Evolutionary conservation across 1,140 invertebrate genomes (phyloP), one percentile per base, ranked within the genome.

Genomic region (Acromyrmex echinatior): DNA sequence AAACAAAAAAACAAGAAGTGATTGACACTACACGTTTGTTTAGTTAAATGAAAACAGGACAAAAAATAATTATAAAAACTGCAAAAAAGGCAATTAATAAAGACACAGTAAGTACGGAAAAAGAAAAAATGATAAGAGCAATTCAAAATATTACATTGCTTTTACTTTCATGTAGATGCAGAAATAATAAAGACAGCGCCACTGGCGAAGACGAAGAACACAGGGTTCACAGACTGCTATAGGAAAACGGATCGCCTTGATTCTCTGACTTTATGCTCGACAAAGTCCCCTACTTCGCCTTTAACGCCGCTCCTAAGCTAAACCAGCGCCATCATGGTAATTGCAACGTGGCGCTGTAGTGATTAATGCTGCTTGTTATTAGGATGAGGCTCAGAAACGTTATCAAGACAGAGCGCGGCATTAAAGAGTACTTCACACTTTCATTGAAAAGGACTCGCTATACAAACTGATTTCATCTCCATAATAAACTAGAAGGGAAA

Each of bases 351-450:
- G 88, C 85, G 74, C 87, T 91, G 79, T 79, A 87, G 88, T 93
- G 92, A 93, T 93, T 93, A 93, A 93, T 92, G 89, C 86, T 80
- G 88, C 91, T 92, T 91, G 88, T 92, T 93, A 92, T 93, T 93
- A 94, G 90, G 89, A 94, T 92, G 90, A 93, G 77, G 86, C 89
- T 86, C 35, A 65, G 88, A 90, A 82, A 92, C 77, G 77, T 91
- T 91, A 84, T 85, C 84, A 90, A 88, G 87, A 91, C 81, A 87
- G 86, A 90, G 85, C 81, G 82, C 65, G 74, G 84, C 51, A n/a
- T 79, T 79, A 71, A 88, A 86, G 73, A 73, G 66, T 88, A 62
- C 60, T 65, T 79, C 60, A 25, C 76, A 49, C 76, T 63, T 79
- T 79, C 76, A 65, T 79, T 65, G 76, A 79, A 79, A 79, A 79